Evolutionary conservation across 1,140 invertebrate species (phyloP).

Genomic region (Coelopa frigida): DNA sequence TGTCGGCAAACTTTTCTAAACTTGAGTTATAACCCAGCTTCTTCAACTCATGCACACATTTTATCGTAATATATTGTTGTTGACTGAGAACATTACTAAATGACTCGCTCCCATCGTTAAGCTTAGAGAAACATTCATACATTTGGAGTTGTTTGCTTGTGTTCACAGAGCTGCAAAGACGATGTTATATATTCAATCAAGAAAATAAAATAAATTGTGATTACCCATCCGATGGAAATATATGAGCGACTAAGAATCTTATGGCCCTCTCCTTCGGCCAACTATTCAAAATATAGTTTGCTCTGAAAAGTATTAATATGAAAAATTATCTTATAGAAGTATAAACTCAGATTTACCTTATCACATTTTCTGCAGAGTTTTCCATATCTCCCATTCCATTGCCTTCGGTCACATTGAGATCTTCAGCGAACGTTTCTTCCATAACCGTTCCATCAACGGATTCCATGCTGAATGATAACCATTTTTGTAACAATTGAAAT

Average conservation of each 20-base stretch:
- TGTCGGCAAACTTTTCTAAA: conserved; percentile 33
- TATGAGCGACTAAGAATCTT: conserved; percentile 30
- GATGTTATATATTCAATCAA: background rate
- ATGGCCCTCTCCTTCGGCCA: conserved; percentile 31
- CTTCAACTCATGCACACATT: conserved; percentile 40
- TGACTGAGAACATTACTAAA: conserved; percentile 34
- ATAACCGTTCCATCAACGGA: conserved; percentile 24
- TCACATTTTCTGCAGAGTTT: conserved; percentile 33
- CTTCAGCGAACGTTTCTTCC: conserved; percentile 39
- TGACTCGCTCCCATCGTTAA: conserved; percentile 31
- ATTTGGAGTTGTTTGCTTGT: conserved; percentile 40
- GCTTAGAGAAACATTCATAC: conserved; percentile 40
- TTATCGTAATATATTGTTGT: conserved; percentile 37
- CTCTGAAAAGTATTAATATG: conserved; percentile 20
- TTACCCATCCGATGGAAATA: conserved; percentile 35
- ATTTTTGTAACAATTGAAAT: conserved; percentile 34
- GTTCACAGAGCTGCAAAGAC: conserved; percentile 21
- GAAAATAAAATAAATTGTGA: background rate
- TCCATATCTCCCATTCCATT: conserved; percentile 7
- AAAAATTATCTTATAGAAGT: background rate
- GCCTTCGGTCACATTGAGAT: conserved; percentile 23
- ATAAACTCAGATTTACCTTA: too few relatives aligned
- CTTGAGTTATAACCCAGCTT: conserved; percentile 39
- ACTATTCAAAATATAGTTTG: conserved; percentile 36
- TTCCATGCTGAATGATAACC: conserved; percentile 34